Evolutionary conservation across 35 echinoderm and acorn worm species (phyloP).

Genomic region (Ophioderma brevispina): DNA sequence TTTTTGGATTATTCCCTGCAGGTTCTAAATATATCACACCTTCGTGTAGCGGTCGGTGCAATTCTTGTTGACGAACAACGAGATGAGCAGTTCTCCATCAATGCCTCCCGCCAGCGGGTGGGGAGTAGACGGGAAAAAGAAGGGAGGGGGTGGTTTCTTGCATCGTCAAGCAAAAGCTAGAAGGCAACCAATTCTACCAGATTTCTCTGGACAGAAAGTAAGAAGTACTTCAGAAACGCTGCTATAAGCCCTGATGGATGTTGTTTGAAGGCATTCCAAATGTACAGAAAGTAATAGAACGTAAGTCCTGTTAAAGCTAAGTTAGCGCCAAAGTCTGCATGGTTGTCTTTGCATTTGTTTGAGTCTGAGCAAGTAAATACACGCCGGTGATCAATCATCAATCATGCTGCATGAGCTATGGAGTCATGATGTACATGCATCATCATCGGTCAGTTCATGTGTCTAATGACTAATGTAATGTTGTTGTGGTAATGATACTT

Average conservation of each 20-base stretch:
- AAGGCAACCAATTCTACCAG: slow-evolving; percentile 72
- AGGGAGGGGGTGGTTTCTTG: slow-evolving; percentile 93
- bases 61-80: neutral
- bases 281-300: slow-evolving; percentile 96
- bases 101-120: slow-evolving; percentile 74
- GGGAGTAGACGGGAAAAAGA: slow-evolving; percentile 84
- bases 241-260: slow-evolving; percentile 67
- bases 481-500: too few relatives aligned
- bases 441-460: too few relatives aligned
- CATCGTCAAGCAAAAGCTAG: slow-evolving; percentile 91
- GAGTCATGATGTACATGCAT: too few relatives aligned
- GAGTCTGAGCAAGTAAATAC: too few relatives aligned
- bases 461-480: too few relatives aligned
- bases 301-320: too few relatives aligned
- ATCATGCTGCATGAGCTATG: too few relatives aligned
- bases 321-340: too few relatives aligned
- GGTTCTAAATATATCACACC: neutral
- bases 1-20: neutral
- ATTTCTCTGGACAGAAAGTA: slow-evolving; percentile 67
- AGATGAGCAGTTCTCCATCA: slow-evolving; percentile 86
- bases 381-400: too few relatives aligned
- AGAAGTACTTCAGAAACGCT: slow-evolving; percentile 76
- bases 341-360: too few relatives aligned
- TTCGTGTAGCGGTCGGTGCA: neutral
- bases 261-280: slow-evolving; percentile 67